Percentiles rank a stretch among this genome's conserved stretches.
phyloP scores from a whole-genome alignment of 2,797 vertebrate genomes.

The Neosalanx taihuensis region DNA sequence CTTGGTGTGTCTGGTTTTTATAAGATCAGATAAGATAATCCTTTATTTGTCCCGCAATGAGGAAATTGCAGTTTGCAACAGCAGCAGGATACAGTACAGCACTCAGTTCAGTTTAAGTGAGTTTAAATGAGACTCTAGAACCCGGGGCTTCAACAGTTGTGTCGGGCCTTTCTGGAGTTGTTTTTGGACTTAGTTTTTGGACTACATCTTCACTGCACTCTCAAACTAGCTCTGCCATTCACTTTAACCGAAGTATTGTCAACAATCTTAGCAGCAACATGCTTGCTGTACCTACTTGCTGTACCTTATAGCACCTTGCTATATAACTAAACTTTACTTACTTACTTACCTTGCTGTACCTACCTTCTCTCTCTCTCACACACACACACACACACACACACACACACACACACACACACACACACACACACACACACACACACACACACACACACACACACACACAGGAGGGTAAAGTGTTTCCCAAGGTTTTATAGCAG shows the following conservation, averaged over 20 bases:
- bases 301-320: too few species aligned
- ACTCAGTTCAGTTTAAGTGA: background rate
- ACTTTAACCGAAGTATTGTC: constrained; percentile 75
- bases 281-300: constrained; percentile 50
- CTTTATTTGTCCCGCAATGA: too few species aligned
- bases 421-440: background rate
- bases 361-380: background rate
- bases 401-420: background rate
- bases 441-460: background rate
- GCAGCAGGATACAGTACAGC: too few species aligned
- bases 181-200: constrained; percentile 65
- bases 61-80: too few species aligned
- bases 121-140: constrained; percentile 64
- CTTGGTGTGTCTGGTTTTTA: background rate
- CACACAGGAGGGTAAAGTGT: background rate
- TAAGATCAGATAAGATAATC: background rate
- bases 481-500: background rate
- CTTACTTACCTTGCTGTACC: background rate
- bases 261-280: constrained; percentile 78
- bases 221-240: constrained; percentile 78
- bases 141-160: constrained; percentile 90
- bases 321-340: too few species aligned
- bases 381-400: background rate
- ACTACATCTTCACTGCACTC: constrained; percentile 71
- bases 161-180: constrained; percentile 84